phyloP scores from a whole-genome alignment of 1,140 invertebrate genomes.

The Drosophila mojavensis region DNA sequence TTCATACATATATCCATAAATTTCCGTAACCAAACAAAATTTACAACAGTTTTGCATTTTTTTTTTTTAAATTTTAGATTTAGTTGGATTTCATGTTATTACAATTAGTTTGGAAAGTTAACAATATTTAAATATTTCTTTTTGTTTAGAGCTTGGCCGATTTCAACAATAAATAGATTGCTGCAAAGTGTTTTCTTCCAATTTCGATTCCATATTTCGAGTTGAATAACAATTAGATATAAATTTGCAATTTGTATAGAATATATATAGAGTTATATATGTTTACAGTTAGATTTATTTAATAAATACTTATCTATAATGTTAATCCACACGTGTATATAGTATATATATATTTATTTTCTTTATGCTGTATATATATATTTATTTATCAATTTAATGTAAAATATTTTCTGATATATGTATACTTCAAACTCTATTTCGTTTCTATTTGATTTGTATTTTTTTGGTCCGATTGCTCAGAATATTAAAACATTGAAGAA shows the following conservation, averaged over 20 bases:
- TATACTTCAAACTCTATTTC: constrained; percentile 44
- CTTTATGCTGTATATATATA: constrained; percentile 27
- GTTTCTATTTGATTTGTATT: constrained; percentile 44
- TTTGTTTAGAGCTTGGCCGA: constrained; percentile 48
- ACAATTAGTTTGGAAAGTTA: constrained; percentile 10
- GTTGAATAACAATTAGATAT: constrained; percentile 46
- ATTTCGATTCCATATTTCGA: constrained; percentile 53
- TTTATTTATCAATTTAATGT: constrained; percentile 42
- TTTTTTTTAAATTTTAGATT: background rate
- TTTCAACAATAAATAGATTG: constrained; percentile 65
- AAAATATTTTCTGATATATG: constrained; percentile 53
- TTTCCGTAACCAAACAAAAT: constrained; percentile 60
- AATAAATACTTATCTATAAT: constrained; percentile 28
- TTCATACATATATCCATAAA: background rate
- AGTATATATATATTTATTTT: constrained; percentile 12
- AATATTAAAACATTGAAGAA: constrained; percentile 72
- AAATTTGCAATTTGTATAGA: constrained; percentile 25
- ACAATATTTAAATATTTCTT: constrained; percentile 10
- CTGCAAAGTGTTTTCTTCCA: constrained; percentile 22
- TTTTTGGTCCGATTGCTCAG: constrained; percentile 71
- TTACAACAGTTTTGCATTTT: constrained; percentile 65
- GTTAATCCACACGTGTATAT: background rate
- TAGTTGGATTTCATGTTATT: constrained; percentile 12
- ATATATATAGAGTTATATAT: constrained; percentile 30
- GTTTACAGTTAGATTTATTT: constrained; percentile 23